Base-by-base conservation (phyloP, 2,888 invertebrate genomes). In the Pollenia angustigena region DNA sequence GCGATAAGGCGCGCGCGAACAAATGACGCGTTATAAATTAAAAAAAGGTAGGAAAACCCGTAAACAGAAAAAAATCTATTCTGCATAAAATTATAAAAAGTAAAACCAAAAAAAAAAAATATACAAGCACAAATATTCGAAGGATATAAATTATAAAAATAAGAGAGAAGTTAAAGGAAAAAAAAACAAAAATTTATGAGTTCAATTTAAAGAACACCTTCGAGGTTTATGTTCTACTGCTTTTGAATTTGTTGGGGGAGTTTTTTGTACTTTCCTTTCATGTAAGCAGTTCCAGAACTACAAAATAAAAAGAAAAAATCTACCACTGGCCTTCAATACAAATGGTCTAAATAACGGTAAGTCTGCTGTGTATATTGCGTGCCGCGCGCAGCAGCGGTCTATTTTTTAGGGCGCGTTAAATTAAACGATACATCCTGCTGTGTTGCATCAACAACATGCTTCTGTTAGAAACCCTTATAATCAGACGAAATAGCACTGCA, bases 1-100 rank as follows among this genome's bases (percentile, higher is more conserved):
- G 92, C 91, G 91, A 90, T 91, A 85, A 80, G 86, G 52, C 76
- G 69, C 76, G 74, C 66, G 74, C 66, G 52, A 74, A 58, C 86
- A 83, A 83, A 83, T 86, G 86, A 76, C 83, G 75, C 82, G 52
- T 66, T 81, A 50, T 50, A 75, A 64, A 81, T 40, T 14, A 46
- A 44, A 46, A 52, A 42, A 69, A 14, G 12, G 23, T 32, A 32
- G 32, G 4, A 32, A 32, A 48, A 48, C 23, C 32, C 14, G 40
- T 32, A 23, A 50, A 42, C 9, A 3, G 6, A 23, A 9, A 72
- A 56, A 72, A 56, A 4, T 56, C 32, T 42, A 50, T 48, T 66
- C 50, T 56, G 46, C 48, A 64, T 72, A 64, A 72, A 54, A 81
- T 71, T 42, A 46, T 46, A 42, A 69, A 69, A 50, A 40, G 1